These are phyloP conservation scores for Leptopterna dolabrata DNA, from an alignment of 2,888 invertebrate genomes.

Conservation along the genomic window DNA sequence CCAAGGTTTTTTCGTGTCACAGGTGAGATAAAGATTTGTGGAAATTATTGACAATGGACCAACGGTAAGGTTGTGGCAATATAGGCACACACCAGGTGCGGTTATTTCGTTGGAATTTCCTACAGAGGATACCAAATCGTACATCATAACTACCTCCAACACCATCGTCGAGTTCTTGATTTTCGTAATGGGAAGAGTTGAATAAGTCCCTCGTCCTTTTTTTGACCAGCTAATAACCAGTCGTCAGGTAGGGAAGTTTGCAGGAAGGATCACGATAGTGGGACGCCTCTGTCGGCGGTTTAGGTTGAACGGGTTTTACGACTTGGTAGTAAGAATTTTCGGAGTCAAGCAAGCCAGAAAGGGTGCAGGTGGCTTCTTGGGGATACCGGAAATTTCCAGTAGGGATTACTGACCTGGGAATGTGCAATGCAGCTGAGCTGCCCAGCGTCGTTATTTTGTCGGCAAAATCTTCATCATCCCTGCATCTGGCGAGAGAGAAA, in stretches of 20 bases:
- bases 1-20: conserved; percentile 12
- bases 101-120: not conserved
- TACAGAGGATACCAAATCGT: too few relatives aligned
- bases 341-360: too few relatives aligned
- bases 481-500: conserved; percentile 62
- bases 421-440: too few relatives aligned
- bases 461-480: too few relatives aligned
- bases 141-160: not conserved
- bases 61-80: not conserved
- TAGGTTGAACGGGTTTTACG: too few relatives aligned
- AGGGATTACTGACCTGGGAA: not conserved
- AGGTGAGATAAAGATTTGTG: conserved; percentile 27
- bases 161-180: not conserved
- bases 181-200: not conserved
- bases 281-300: too few relatives aligned
- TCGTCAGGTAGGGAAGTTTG: not conserved
- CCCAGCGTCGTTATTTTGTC: not conserved
- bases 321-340: not conserved
- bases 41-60: conserved; percentile 35
- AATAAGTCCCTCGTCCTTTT: not conserved
- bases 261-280: too few relatives aligned
- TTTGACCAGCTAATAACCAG: not conserved
- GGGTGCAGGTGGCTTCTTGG: too few relatives aligned
- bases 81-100: conserved; percentile 3
- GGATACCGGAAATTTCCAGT: not conserved